Conservation (phyloP, 2,113 vertebrate genomes). For the Procavia capensis region DNA sequence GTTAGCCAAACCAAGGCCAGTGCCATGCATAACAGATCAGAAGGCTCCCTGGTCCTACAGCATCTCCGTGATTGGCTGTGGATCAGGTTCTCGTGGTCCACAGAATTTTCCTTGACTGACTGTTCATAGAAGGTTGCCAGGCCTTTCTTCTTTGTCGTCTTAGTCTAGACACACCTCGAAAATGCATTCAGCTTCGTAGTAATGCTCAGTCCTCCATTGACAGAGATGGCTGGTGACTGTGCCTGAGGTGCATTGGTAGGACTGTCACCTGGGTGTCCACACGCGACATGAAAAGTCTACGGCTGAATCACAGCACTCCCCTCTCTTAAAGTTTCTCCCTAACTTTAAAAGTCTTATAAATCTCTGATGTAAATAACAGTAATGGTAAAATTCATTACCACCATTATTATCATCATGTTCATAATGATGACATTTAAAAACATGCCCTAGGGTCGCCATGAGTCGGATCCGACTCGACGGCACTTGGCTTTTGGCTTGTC, state of each 20-base stretch:
- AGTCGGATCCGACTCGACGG: too few species aligned
- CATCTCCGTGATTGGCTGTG: background rate
- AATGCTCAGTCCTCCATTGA: background rate
- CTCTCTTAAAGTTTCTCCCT: background rate
- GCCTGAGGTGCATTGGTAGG: background rate
- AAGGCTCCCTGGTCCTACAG: background rate
- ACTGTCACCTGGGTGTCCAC: background rate
- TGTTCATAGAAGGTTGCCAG: background rate
- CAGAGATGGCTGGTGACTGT: background rate
- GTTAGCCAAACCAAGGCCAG: background rate
- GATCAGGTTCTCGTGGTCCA: background rate
- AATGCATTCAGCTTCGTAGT: background rate
- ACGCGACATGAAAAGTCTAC: background rate
- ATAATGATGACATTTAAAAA: too few species aligned
- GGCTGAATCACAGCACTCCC: background rate
- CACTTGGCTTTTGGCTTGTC: too few species aligned
- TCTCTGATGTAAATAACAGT: background rate
- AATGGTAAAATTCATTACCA: background rate
- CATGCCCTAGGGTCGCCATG: too few species aligned
- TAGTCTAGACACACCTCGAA: background rate
- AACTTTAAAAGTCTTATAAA: background rate
- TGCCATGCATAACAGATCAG: background rate
- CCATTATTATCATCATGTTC: background rate
- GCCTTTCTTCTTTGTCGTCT: background rate
- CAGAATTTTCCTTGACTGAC: background rate